Conservation (phyloP, 2,888 invertebrate species). For the Catocala sponsa region DNA sequence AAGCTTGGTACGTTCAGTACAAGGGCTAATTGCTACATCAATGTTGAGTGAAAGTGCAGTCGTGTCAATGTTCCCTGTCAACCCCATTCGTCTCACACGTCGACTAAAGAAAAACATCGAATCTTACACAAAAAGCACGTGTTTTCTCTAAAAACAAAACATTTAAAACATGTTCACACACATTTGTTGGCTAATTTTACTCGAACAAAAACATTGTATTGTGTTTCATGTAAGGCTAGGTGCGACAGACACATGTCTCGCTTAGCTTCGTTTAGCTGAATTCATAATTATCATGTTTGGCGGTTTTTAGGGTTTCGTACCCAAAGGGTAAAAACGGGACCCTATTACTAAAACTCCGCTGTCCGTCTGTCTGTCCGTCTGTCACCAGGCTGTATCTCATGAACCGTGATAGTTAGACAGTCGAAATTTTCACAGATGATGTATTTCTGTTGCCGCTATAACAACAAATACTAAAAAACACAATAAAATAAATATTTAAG, state of each 20-base stretch:
- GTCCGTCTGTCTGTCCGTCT: no score
- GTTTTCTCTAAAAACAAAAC: slow-evolving; percentile 47
- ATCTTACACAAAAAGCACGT: slow-evolving; percentile 36
- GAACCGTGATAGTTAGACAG: no score
- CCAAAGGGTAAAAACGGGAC: no score
- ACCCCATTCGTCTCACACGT: slow-evolving; percentile 6
- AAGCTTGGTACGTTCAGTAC: neutral
- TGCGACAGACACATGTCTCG: slow-evolving; percentile 20
- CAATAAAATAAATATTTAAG: no score
- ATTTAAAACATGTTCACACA: slow-evolving; percentile 30
- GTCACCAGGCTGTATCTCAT: no score
- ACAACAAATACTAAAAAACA: no score
- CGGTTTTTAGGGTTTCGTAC: no score
- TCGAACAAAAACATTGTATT: slow-evolving; percentile 51
- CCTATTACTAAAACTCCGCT: no score
- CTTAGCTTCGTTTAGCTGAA: slow-evolving; percentile 16
- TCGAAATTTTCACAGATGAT: no score
- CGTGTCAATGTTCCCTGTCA: slow-evolving; percentile 6
- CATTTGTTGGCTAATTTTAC: slow-evolving; percentile 48
- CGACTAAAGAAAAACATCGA: slow-evolving; percentile 13
- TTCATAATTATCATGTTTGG: no score
- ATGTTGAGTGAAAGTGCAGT: slow-evolving; percentile 13
- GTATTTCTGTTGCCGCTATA: no score
- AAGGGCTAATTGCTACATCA: neutral
- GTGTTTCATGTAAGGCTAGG: slow-evolving; percentile 34